A percentile compares a stretch with the other conserved stretches of the same genome.
phyloP scores from a whole-genome alignment of 2,113 vertebrate species.

The Ammodytes dubius region DNA sequence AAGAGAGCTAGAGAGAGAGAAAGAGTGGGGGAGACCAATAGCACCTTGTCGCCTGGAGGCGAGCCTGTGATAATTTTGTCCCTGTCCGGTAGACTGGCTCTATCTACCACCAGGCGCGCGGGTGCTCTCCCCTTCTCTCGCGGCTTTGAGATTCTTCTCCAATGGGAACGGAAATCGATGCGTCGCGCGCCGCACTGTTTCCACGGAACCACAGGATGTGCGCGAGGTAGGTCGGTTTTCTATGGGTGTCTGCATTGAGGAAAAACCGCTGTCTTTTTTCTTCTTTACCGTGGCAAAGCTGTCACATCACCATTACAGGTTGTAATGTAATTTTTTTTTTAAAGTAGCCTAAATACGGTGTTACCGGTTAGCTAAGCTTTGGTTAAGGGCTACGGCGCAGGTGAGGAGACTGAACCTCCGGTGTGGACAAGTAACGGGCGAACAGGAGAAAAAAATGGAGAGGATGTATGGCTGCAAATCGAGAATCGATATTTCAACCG shows the following conservation, averaged over 20 bases:
- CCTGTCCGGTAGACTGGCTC: slow-evolving; percentile 61
- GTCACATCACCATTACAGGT: slow-evolving; percentile 2
- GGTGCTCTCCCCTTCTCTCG: slow-evolving; percentile 40
- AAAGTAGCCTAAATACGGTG: background rate
- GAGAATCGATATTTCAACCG: slow-evolving; percentile 83
- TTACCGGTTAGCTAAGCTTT: slow-evolving; percentile 13
- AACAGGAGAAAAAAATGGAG: slow-evolving; percentile 54
- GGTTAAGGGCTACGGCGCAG: slow-evolving; percentile 27
- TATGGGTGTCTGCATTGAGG: slow-evolving; percentile 8
- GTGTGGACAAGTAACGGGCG: slow-evolving; percentile 39
- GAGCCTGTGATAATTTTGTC: slow-evolving; percentile 67
- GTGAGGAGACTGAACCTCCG: slow-evolving; percentile 47
- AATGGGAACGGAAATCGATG: slow-evolving; percentile 63
- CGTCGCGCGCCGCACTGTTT: slow-evolving; percentile 64
- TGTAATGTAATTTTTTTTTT: slow-evolving; percentile 12
- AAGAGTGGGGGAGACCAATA: slow-evolving; percentile 33
- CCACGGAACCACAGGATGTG: slow-evolving; percentile 61
- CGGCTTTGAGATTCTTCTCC: slow-evolving; percentile 49
- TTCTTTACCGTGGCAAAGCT: slow-evolving; percentile 18
- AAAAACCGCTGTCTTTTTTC: background rate
- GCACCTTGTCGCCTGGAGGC: slow-evolving; percentile 71
- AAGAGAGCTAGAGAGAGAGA: slow-evolving; percentile 22
- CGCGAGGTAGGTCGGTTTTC: slow-evolving; percentile 69
- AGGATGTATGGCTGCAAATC: slow-evolving; percentile 75
- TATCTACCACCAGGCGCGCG: slow-evolving; percentile 51